Evolutionary conservation across 2,113 vertebrate species (phyloP).

Genomic region (Struthidea cinerea): DNA sequence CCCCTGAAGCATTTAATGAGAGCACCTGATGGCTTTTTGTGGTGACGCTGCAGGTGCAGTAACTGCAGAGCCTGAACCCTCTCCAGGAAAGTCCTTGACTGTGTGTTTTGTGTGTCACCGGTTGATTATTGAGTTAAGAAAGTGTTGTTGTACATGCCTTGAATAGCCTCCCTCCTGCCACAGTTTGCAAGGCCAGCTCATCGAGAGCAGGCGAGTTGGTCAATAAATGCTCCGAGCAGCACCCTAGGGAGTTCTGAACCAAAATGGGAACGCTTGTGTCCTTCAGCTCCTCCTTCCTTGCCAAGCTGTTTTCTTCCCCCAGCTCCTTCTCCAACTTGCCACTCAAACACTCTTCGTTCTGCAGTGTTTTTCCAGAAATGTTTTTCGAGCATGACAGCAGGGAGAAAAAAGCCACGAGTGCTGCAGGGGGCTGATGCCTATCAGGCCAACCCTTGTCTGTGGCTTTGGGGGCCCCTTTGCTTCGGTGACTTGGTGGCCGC

Average conservation of each 20-base stretch:
- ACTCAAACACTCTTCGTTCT: background rate
- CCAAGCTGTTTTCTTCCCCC: constrained; percentile 1
- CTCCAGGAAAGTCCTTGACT: background rate
- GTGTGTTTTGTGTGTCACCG: fast-evolving
- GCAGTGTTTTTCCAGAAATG: constrained; percentile 36
- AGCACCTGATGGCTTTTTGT: background rate
- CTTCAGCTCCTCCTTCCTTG: constrained; percentile 6
- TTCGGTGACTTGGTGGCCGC: background rate
- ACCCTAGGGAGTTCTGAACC: constrained; percentile 14
- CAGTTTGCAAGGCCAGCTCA: background rate
- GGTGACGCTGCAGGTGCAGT: background rate
- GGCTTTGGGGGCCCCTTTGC: background rate
- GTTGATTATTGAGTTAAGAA: constrained; percentile 25
- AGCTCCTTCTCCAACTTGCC: background rate
- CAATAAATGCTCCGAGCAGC: background rate
- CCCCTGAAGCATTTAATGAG: background rate
- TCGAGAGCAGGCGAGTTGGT: background rate
- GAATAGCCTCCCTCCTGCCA: background rate
- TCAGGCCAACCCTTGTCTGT: background rate
- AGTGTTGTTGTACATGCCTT: background rate
- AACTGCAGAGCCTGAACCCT: background rate
- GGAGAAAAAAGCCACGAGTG: background rate
- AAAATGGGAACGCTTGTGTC: background rate
- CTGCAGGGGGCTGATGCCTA: background rate
- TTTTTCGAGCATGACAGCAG: background rate